Conservation (phyloP, 2,797 vertebrate genomes). For the Arremon aurantiirostris region DNA sequence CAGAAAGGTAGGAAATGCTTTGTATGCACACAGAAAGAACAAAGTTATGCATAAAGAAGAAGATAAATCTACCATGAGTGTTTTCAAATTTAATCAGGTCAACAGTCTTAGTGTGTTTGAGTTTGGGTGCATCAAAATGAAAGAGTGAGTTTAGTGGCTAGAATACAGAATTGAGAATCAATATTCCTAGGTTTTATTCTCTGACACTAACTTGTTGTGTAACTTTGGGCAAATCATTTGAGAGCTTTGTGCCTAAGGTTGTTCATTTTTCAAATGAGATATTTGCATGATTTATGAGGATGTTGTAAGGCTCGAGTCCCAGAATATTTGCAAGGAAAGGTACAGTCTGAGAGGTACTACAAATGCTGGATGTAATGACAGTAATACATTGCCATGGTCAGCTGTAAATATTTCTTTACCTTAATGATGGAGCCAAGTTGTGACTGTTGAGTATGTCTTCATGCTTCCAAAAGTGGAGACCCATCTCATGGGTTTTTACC, state of each 20-base stretch:
- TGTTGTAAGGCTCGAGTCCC: not conserved
- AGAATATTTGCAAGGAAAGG: not conserved
- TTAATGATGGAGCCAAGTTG: not conserved
- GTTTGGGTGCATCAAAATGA: not conserved
- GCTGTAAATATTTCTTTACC: not conserved
- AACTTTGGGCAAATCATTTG: not conserved
- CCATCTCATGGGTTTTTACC: not conserved
- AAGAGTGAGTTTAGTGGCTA: not conserved
- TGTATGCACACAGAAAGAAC: not conserved
- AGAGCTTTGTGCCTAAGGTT: not conserved
- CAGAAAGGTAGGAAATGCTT: not conserved
- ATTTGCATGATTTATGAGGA: conserved; percentile 23
- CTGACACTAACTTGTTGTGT: not conserved
- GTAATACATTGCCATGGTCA: not conserved
- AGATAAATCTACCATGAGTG: not conserved
- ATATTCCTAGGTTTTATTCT: not conserved
- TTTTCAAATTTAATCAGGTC: conserved; percentile 16
- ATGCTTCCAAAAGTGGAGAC: not conserved
- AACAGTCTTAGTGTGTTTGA: not conserved
- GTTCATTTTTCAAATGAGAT: not conserved
- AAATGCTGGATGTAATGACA: not conserved
- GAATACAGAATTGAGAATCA: conserved; percentile 8
- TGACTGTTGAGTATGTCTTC: not conserved
- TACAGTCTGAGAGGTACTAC: not conserved
- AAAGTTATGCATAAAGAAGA: not conserved